Percentiles rank a stretch among this genome's conserved stretches.
phyloP scores from a whole-genome alignment of 2,113 vertebrate genomes.

The Corythoichthys haematopterus region DNA sequence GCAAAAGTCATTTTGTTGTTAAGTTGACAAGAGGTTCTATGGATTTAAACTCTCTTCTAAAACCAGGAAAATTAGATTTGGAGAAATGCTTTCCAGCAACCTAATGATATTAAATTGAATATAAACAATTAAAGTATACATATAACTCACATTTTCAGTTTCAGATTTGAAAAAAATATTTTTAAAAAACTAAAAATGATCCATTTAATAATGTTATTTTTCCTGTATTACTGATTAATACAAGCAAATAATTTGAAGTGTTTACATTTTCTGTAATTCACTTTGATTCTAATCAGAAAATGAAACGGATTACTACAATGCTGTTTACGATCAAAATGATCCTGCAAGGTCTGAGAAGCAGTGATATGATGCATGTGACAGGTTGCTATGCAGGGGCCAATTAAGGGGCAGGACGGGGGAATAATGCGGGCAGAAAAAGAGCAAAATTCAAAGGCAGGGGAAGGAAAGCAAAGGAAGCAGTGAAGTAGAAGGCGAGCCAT shows the following conservation, averaged over 20 bases:
- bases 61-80: background rate
- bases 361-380: conserved; percentile 34
- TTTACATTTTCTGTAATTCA: background rate
- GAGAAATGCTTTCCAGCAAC: background rate
- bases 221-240: no score
- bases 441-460: conserved; percentile 74
- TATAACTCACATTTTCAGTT: no score
- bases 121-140: background rate
- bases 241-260: background rate
- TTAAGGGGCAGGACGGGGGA: conserved; percentile 40
- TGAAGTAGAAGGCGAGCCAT: conserved; percentile 69
- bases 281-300: background rate
- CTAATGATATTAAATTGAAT: background rate
- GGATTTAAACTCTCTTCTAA: conserved; percentile 1
- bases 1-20: conserved; percentile 15
- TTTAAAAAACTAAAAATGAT: no score
- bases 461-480: conserved; percentile 68
- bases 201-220: no score
- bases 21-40: background rate
- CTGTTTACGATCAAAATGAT: background rate
- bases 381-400: conserved; percentile 51
- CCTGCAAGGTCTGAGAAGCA: conserved; percentile 17
- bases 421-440: conserved; percentile 71
- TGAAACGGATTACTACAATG: background rate
- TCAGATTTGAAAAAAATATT: no score